Base-by-base conservation (phyloP, 2,113 vertebrate species). In the Gavia stellata region DNA sequence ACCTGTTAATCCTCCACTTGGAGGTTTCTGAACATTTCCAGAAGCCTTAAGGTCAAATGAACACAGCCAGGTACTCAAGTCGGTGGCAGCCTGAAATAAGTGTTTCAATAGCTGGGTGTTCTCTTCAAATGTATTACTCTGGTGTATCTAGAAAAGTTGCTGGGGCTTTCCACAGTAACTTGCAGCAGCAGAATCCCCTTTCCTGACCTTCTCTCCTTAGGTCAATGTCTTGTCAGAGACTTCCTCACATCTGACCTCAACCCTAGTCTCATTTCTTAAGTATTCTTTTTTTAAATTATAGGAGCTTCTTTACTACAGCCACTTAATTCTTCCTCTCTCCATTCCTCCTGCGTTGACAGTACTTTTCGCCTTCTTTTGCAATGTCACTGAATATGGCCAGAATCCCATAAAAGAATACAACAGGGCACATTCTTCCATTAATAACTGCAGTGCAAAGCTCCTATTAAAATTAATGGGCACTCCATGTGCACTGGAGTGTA, bases 391-490 rank as follows among this genome's bases (percentile, higher is more conserved):
- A 45, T 70, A 58, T 8, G 89, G 42, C 78, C 91, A 83, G 78
- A 86, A 74, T 70, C 66, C 89, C 87, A 67, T 73, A 80, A 94
- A 96, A 90, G 65, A 78, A 88, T 91, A 90, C 84, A 89, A 77
- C 18, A 0, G 91, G 86, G 58, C 91, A 95, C 2, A n/a, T 86
- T 91, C 49, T 95, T 93, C 85, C 94, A 81, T 90, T 96, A 96
- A 94, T 94, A 95, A 81, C 92, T 94, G 84, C 75, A 73, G 58
- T 86, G 96, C 82, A 90, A 97, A 92, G 85, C 81, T 90, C 85
- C 96, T 56, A 97, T 97, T 98, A 98, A 98, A 98, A 97, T 98
- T 97, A 98, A 97, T 97, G 94, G 96, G 80, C 80, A 84, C 92
- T 89, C 91, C 59, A 88, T 84, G 90, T 92, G 88, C 94, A 92